These are phyloP conservation scores for Oreochromis tanganicae DNA, from an alignment of 2,113 vertebrate genomes.

Conservation along the genomic window DNA sequence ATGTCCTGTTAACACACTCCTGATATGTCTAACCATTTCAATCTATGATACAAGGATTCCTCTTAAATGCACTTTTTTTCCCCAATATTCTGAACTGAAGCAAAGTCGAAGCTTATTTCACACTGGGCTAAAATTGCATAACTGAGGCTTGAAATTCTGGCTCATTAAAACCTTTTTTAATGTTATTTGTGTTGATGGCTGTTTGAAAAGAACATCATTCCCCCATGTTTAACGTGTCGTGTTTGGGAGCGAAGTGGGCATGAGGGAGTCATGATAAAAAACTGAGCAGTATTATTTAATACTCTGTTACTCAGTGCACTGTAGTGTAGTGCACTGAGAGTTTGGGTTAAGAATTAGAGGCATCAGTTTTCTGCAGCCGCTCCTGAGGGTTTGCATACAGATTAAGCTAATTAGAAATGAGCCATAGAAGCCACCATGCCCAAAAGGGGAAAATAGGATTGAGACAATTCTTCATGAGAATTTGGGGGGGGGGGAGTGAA, in stretches of 20 bases:
- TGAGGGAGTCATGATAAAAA: not conserved
- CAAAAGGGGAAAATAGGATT: not conserved
- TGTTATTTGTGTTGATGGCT: not conserved
- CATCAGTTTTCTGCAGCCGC: constrained; percentile 21
- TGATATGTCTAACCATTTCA: constrained; percentile 30
- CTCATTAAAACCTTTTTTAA: constrained; percentile 13
- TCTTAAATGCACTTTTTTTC: not conserved
- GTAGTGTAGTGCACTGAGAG: constrained; percentile 1
- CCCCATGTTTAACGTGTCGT: constrained; percentile 17
- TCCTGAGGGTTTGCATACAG: constrained; percentile 37
- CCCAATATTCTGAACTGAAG: not conserved
- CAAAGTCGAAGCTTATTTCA: constrained; percentile 1
- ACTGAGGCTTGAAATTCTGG: not conserved
- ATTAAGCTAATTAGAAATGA: constrained; percentile 46
- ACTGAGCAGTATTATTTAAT: not conserved
- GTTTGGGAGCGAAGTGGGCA: constrained; percentile 16
- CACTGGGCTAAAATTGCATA: not conserved
- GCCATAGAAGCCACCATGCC: constrained; percentile 27
- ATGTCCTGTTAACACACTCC: constrained; percentile 28
- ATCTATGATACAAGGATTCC: not conserved
- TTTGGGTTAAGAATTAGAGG: constrained; percentile 22
- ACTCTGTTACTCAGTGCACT: not conserved
- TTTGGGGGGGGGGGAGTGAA: not conserved
- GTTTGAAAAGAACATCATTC: not conserved
- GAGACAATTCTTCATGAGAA: constrained; percentile 18